Evolutionary conservation across 2,797 vertebrate species (phyloP).

Genomic region (Esox lucius): DNA sequence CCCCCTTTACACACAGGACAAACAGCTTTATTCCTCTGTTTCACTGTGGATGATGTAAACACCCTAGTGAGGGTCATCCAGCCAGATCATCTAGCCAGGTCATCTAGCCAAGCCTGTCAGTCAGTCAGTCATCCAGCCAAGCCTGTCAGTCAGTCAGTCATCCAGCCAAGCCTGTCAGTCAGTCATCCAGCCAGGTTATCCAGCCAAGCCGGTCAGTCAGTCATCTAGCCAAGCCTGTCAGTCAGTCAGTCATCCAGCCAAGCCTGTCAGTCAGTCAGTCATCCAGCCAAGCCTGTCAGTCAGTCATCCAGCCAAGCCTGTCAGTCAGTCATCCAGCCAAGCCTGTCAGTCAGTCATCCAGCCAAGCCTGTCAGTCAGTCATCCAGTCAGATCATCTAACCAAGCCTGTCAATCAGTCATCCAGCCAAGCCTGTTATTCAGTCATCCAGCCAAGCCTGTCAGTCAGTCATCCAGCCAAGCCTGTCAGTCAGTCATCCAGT

Average conservation of each 20-base stretch:
- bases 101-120: constrained; percentile 41
- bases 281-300: no score
- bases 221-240: no score
- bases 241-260: constrained; percentile 9
- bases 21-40: neutral
- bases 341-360: no score
- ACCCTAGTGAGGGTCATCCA: neutral
- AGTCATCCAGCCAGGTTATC: neutral
- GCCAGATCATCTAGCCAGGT: constrained; percentile 29
- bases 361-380: no score
- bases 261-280: neutral
- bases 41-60: neutral
- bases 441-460: constrained; percentile 21
- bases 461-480: constrained; percentile 43
- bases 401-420: no score
- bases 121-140: constrained; percentile 20
- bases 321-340: no score
- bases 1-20: constrained; percentile 76
- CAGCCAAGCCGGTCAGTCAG: no score
- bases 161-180: constrained; percentile 47
- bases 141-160: constrained; percentile 56
- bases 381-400: constrained; percentile 34
- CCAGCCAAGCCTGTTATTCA: constrained; percentile 30
- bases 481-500: neutral
- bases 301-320: no score